Percentiles rank a stretch among this genome's conserved stretches.
phyloP scores from a whole-genome alignment of 2,888 invertebrate species.

The Phasia obesa region DNA sequence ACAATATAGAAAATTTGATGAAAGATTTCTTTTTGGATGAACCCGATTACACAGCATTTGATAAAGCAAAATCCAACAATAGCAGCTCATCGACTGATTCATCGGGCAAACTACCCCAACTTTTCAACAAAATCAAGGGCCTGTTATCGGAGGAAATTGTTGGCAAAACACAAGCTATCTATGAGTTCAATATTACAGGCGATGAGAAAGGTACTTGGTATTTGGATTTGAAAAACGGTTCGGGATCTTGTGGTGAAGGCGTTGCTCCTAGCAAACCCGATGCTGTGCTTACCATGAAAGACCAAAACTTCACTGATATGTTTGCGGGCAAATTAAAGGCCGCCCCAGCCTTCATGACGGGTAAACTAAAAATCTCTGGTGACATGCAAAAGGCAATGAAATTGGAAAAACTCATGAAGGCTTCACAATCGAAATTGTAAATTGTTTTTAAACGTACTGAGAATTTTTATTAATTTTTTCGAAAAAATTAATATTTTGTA shows the following conservation, averaged over 20 bases:
- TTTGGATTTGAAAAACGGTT: constrained; percentile 94
- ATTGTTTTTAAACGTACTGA: background rate
- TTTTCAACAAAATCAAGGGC: constrained; percentile 89
- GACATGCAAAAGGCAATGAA: constrained; percentile 97
- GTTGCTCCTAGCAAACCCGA: constrained; percentile 88
- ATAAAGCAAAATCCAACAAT: constrained; percentile 21
- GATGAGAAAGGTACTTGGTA: constrained; percentile 88
- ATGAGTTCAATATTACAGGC: constrained; percentile 94
- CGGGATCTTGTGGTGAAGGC: constrained; percentile 91
- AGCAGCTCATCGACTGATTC: constrained; percentile 26
- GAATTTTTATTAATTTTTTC: background rate
- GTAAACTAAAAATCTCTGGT: constrained; percentile 96
- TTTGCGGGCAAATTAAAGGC: constrained; percentile 94
- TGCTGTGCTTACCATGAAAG: constrained; percentile 92
- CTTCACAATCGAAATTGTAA: constrained; percentile 85
- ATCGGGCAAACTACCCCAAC: constrained; percentile 84
- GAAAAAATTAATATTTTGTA: background rate
- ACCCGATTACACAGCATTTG: background rate
- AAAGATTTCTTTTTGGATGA: constrained; percentile 93
- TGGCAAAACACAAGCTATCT: constrained; percentile 91
- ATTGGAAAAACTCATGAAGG: constrained; percentile 93
- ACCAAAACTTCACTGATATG: constrained; percentile 90
- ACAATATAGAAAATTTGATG: constrained; percentile 87
- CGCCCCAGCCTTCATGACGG: constrained; percentile 96
- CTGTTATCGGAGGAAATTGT: constrained; percentile 90